Base-by-base conservation (phyloP, 2,113 vertebrate genomes). In the Ia io region DNA sequence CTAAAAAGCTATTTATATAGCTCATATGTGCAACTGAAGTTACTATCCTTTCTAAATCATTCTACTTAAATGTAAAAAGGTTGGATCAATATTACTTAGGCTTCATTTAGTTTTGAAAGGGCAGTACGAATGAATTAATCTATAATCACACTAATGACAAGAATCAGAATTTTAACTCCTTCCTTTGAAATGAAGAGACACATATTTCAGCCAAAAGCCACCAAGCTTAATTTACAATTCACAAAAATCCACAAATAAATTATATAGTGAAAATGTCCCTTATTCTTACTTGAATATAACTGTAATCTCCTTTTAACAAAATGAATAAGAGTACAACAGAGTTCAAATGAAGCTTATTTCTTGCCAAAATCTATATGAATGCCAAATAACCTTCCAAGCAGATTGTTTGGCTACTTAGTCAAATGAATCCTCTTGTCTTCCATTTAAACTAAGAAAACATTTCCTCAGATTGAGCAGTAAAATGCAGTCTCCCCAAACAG, bases 301-400 rank as follows among this genome's bases (percentile, higher is more conserved):
- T 76, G 2, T 70, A 90, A 93, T 85, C 92, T 93, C 74, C 88
- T 61, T 92, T 94, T 84, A 93, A 90, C 12, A 69, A 95, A 92
- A 97, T 97, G 86, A 98, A 92, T 92, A 96, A n/a, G 96, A 95
- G 93, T 69, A 3, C 59, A 97, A 87, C n/a, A 95, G 77, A 92
- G 42, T 84, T 94, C 78, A 96, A 22, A 86, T 91, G 61, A 96
- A 91, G 77, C 83, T 76, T 93, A 85, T 79, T 84, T 96, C 87
- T 94, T 95, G 94, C 73, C 90, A 95, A 97, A 95, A 97, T 93
- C 51, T 83, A 76, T 82, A 77, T 86, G 47, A 84, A 89, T 88
- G 49, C 67, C 95, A 94, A 96, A 88, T 53, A 97, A 97, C 20
- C 91, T 97, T 96, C 37, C 56, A 96, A 97, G 9, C 73, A 86